Evolutionary conservation across 2,888 invertebrate species (phyloP).

Genomic region (Drosophila prolongata): DNA sequence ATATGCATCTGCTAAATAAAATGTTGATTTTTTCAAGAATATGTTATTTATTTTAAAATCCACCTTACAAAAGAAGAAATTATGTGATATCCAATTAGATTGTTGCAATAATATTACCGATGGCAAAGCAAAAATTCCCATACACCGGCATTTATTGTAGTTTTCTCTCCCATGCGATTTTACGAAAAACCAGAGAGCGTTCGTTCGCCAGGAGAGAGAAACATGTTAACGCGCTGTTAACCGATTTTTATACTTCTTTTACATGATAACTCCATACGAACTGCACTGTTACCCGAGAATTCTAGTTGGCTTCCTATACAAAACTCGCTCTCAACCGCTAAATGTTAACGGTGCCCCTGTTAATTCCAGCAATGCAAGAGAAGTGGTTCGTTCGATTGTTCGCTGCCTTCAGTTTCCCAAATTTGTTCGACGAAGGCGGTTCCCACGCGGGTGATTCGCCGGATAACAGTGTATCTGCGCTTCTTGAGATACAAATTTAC

Average conservation of each 20-base stretch:
- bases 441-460: conserved; percentile 50
- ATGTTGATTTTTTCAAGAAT: background rate
- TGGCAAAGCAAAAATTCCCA: conserved; percentile 21
- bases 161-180: conserved; percentile 60
- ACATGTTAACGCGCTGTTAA: background rate
- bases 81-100: background rate
- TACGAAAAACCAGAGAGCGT: background rate
- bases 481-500: conserved; percentile 41
- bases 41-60: background rate
- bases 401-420: background rate
- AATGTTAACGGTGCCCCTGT: background rate
- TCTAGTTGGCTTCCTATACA: background rate
- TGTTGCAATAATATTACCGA: background rate
- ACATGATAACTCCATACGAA: background rate
- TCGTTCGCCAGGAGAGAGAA: background rate
- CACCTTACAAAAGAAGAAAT: too few species aligned
- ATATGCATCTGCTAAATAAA: too few species aligned
- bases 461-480: conserved; percentile 1
- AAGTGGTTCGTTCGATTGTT: background rate
- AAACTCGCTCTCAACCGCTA: background rate
- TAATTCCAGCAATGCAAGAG: background rate
- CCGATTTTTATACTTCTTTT: background rate
- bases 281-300: background rate
- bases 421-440: background rate
- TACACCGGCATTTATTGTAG: conserved; percentile 15